phyloP scores from a whole-genome alignment of 2,113 vertebrate genomes.

The Sander lucioperca region DNA sequence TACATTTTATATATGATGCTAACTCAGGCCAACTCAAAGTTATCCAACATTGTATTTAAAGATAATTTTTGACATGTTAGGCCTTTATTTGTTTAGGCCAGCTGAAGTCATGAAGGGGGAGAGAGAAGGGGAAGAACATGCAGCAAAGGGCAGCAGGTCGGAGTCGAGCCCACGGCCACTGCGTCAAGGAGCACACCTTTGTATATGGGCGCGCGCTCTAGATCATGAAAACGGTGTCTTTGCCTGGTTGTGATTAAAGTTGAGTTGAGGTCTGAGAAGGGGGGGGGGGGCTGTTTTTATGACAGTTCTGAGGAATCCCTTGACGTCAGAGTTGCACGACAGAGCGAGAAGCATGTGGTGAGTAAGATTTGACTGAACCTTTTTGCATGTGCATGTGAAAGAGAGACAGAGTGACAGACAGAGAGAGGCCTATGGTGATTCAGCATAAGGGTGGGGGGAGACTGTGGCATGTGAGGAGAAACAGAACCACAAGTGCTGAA shows the following conservation, averaged over 20 bases:
- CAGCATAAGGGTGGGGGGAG: slow-evolving; percentile 57
- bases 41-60: neutral
- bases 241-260: slow-evolving; percentile 16
- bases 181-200: too few relatives aligned
- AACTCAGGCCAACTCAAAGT: neutral
- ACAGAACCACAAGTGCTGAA: slow-evolving; percentile 1
- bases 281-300: slow-evolving; percentile 30
- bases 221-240: neutral
- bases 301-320: slow-evolving; percentile 67
- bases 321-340: slow-evolving; percentile 61
- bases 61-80: too few relatives aligned
- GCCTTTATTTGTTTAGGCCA: too few relatives aligned
- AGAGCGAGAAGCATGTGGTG: slow-evolving; percentile 44
- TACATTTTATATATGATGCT: neutral
- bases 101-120: too few relatives aligned
- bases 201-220: neutral
- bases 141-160: too few relatives aligned
- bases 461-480: slow-evolving; percentile 34
- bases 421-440: slow-evolving; percentile 69
- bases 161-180: too few relatives aligned
- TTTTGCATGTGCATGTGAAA: slow-evolving; percentile 61
- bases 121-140: too few relatives aligned
- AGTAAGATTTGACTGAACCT: slow-evolving; percentile 63
- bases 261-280: slow-evolving; percentile 42
- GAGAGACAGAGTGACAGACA: slow-evolving; percentile 13